Evolutionary conservation across 2,113 vertebrate species (phyloP), one percentile per base, ranked within the genome.

Genomic region (Muscicapa adusta): DNA sequence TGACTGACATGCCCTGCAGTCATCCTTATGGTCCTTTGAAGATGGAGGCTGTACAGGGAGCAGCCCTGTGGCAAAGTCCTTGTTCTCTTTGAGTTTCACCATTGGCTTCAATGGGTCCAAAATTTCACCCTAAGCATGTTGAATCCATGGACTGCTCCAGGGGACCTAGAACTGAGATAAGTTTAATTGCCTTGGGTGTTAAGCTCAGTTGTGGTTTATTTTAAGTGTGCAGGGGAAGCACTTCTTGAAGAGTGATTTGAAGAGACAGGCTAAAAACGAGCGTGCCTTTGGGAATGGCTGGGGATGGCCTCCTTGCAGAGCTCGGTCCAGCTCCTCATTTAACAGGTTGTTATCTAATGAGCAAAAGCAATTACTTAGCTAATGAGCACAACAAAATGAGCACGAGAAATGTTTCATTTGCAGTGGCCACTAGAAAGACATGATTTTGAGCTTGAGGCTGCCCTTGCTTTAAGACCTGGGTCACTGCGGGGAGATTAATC

Each of bases 171-270:
- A 56, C 67, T 77, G 67, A 68, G 85, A 29, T 42, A 81, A 83
- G 20, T 91, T 96, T 92, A 94, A 88, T 95, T 96, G 92, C 75
- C 72, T 80, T 80, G 85, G 63, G 85, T 90, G 79, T 93, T 88
- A 84, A 93, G 20, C 48, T 93, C 48, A 62, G 74, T 76, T 91
- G 84, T 82, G 74, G 89, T 76, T 93, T 96, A 89, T 93, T 94
- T 96, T 91, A 90, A 84, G 83, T 0, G 0, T 38, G 42, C 47
- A 86, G 34, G 40, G 45, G 36, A 86, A 91, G 85, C 0, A 1
- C 68, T 86, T 90, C 75, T 96, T 83, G 68, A 88, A 88, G 78
- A 91, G 42, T 86, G 65, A 93, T 90, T 88, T 88, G 72, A 91
- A 90, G 90, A 95, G 95, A 88, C 75, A 67, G 79, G 56, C 56